These are phyloP conservation scores for Argyra leucocephala DNA, from an alignment of 2,888 invertebrate genomes.

Conservation along the genomic window DNA sequence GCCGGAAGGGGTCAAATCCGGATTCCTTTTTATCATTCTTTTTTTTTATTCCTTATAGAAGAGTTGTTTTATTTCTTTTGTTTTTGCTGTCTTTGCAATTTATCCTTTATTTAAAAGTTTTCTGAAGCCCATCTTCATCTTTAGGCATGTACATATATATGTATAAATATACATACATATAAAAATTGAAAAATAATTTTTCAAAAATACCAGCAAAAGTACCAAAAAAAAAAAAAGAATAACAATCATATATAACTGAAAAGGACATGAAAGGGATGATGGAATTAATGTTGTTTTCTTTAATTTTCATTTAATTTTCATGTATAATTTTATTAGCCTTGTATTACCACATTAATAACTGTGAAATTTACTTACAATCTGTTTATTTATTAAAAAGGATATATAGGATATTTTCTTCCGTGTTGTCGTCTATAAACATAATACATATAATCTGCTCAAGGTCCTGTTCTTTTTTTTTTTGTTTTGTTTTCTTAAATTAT, in stretches of 20 bases:
- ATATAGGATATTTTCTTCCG: neutral
- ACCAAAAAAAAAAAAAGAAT: neutral
- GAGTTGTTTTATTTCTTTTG: neutral
- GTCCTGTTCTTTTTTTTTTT: neutral
- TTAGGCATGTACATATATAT: too few species aligned
- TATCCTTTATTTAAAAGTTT: neutral
- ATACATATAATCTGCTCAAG: neutral
- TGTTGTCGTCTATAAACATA: neutral
- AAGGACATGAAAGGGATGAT: neutral
- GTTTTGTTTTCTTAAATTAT: neutral
- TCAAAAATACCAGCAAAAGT: neutral
- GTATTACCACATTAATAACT: constrained; percentile 10
- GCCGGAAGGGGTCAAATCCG: constrained; percentile 9
- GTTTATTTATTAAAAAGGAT: neutral
- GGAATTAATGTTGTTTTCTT: neutral
- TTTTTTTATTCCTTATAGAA: neutral
- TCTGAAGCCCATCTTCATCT: too few species aligned
- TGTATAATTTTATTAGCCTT: constrained; percentile 10
- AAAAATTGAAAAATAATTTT: neutral
- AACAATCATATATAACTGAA: too few species aligned
- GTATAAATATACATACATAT: neutral
- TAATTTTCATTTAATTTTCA: neutral
- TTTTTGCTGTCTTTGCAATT: constrained; percentile 1
- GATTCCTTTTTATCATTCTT: neutral
- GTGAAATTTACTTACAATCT: constrained; percentile 8